phyloP scores from a whole-genome alignment of 2,888 invertebrate genomes.

The Protophormia terraenovae region DNA sequence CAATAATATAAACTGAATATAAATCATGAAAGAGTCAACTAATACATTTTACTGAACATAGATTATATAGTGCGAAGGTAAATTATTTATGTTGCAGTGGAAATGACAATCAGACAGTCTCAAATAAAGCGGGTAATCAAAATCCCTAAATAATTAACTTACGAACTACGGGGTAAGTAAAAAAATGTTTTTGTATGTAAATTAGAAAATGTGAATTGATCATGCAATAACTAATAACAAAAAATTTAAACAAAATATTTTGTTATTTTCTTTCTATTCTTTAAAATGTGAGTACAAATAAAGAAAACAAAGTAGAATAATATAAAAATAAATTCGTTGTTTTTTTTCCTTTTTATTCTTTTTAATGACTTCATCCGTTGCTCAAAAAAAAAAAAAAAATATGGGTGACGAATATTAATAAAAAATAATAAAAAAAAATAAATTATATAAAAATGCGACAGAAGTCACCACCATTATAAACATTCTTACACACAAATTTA shows the following conservation, averaged over 20 bases:
- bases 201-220: constrained; percentile 3
- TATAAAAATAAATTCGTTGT: not conserved
- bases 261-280: not conserved
- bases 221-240: constrained; percentile 27
- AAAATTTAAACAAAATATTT: not conserved
- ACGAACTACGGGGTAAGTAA: too few relatives aligned
- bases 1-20: too few relatives aligned
- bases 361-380: constrained; percentile 54
- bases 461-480: not conserved
- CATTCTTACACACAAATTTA: not conserved
- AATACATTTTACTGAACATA: too few relatives aligned
- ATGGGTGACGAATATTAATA: constrained; percentile 36
- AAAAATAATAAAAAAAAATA: too few relatives aligned
- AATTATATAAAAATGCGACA: not conserved
- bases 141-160: too few relatives aligned
- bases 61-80: too few relatives aligned
- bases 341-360: not conserved
- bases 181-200: not conserved
- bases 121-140: too few relatives aligned
- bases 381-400: constrained; percentile 17
- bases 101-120: too few relatives aligned
- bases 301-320: not conserved
- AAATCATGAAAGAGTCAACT: too few relatives aligned
- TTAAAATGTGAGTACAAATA: not conserved
- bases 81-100: too few relatives aligned